Conservation (phyloP, 2,888 invertebrate genomes). For the Leptogaster cylindrica region DNA sequence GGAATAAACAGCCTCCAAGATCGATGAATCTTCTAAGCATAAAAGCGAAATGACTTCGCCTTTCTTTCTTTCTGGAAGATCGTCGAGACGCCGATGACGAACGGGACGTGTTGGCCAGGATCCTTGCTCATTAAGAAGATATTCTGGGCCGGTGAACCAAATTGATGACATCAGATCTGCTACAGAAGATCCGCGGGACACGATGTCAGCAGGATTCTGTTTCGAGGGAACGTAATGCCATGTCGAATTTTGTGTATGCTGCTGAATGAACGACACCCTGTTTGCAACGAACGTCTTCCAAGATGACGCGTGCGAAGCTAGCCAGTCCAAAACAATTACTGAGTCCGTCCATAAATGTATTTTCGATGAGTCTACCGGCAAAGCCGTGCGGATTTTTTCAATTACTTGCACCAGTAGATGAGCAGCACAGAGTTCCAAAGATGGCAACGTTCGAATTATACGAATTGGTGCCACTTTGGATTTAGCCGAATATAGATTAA, state of each 20-base stretch:
- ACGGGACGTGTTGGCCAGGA: neutral
- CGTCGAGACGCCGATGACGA: neutral
- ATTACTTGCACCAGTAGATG: neutral
- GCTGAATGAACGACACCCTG: slow-evolving; percentile 45
- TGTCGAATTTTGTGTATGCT: slow-evolving; percentile 1
- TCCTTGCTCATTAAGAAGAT: neutral
- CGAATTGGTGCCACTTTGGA: slow-evolving; percentile 41
- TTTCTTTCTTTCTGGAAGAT: neutral
- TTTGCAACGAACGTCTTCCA: slow-evolving; percentile 42
- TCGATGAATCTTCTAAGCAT: neutral
- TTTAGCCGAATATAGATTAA: slow-evolving; percentile 14
- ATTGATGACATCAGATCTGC: slow-evolving; percentile 22
- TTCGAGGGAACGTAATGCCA: slow-evolving; percentile 45
- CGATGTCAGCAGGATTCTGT: slow-evolving; percentile 47
- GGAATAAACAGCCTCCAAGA: neutral
- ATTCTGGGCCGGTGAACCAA: slow-evolving; percentile 5
- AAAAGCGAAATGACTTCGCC: neutral
- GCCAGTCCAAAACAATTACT: slow-evolving; percentile 28
- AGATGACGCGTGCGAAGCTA: neutral
- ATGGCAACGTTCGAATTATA: slow-evolving; percentile 48
- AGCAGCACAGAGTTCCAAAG: slow-evolving; percentile 52
- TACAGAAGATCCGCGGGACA: slow-evolving; percentile 45
- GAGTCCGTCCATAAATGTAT: slow-evolving; percentile 35
- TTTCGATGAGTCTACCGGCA: slow-evolving; percentile 19
- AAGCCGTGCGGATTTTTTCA: slow-evolving; percentile 3